A percentile compares a stretch with the other conserved stretches of the same genome.
Conservation (phyloP, 2,113 vertebrate species). For the Zapus hudsonius region DNA sequence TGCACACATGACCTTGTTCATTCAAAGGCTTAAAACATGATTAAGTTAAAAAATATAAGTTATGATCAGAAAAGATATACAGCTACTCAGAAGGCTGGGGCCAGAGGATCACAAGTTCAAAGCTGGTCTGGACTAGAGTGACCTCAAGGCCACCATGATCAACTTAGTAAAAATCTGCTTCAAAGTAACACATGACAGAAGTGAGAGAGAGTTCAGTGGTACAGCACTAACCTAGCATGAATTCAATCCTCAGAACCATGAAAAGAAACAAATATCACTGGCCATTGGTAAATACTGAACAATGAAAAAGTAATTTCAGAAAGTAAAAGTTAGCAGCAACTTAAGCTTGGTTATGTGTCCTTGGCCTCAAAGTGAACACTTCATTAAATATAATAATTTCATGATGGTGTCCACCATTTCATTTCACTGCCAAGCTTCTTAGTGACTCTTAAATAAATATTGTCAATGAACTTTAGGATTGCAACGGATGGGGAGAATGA, state of each 20-base stretch:
- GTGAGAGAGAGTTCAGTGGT: too few relatives aligned
- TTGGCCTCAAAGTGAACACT: conserved; percentile 33
- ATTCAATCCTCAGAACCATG: too few relatives aligned
- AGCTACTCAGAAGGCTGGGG: too few relatives aligned
- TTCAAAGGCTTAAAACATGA: background rate
- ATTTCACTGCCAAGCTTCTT: conserved; percentile 50
- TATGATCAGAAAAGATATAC: background rate
- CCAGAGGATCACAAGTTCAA: too few relatives aligned
- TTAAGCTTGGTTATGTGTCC: background rate
- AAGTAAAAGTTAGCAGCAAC: conserved; percentile 14
- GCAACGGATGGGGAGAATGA: fast-evolving
- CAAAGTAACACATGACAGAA: too few relatives aligned
- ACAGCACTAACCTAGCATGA: too few relatives aligned
- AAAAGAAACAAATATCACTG: background rate
- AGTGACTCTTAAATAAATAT: background rate
- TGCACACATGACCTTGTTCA: background rate
- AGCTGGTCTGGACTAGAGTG: too few relatives aligned
- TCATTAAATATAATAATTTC: conserved; percentile 6
- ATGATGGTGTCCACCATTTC: conserved; percentile 9
- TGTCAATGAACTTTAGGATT: background rate
- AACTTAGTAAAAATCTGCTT: too few relatives aligned
- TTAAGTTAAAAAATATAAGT: background rate
- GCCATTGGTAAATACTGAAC: background rate
- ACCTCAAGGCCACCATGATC: too few relatives aligned
- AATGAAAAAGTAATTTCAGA: background rate